Base-by-base conservation (phyloP, 1,140 invertebrate species). In the Doryteuthis pealeii region DNA sequence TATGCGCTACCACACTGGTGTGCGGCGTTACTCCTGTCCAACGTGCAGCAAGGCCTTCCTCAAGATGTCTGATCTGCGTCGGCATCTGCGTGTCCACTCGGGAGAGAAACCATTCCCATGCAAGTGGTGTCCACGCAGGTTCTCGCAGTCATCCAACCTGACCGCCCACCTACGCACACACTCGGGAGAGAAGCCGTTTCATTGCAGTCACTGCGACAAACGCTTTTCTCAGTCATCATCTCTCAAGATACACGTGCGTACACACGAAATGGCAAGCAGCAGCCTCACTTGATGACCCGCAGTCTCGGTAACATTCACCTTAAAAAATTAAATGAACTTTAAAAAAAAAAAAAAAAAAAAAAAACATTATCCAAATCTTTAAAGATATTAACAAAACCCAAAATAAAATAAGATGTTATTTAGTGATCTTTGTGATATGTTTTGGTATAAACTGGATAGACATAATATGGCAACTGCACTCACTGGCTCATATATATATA, bases 41-140 rank as follows among this genome's bases (percentile, higher is more conserved):
- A 93, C 96, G 82, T 98, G 96, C 86, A 93, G 94, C 80, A 91
- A 96, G 15, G 95, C 95, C 1, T 98, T 98, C 86, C 95, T 96
- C 32, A 96, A 97, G 88, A 91, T 95, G 70, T 96, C 94, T 49
- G 97, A 98, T 88, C 72, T 90, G 90, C 92, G 86, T 92, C 93
- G 90, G 91, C 93, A 82, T 90, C 88, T 93, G 78, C 69, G 31
- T 62, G 66, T 80, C 75, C 94, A 95, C 86, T 94, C 93, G 54
- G 95, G 95, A 84, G 94, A 95, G 87, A 94, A 94, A 82, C 94
- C 94, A 1, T 95, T 94, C 87, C 92, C 92, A 3, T 96, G 94
- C 88, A 91, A 94, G 18, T 94, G 94, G 83, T 95, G 94, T 87
- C 93, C 93, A 18, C 90, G 93, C 65, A 94, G 93, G 83, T 95